phyloP scores from a whole-genome alignment of 2,888 invertebrate genomes.

The Dasysyrphus albostriatus region DNA sequence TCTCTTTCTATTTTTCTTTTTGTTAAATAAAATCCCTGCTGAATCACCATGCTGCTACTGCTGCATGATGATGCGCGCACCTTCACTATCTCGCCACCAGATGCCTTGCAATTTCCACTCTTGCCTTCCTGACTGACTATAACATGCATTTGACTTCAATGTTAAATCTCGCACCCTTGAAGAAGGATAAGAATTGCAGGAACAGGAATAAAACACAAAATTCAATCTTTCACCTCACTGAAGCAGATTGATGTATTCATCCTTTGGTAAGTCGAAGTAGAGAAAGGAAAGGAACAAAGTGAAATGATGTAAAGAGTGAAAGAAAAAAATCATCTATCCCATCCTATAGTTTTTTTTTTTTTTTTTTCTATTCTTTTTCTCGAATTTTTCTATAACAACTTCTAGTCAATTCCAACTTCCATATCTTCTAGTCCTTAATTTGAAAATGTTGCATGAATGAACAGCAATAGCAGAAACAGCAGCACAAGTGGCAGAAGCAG shows the following conservation, averaged over 20 bases:
- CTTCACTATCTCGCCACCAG: constrained; percentile 21
- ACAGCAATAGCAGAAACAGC: constrained; percentile 58
- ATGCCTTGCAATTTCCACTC: constrained; percentile 19
- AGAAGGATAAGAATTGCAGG: constrained; percentile 16
- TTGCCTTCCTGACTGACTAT: constrained; percentile 18
- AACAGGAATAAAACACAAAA: constrained; percentile 65
- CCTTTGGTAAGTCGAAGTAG: constrained; percentile 65
- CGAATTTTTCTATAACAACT: constrained; percentile 39
- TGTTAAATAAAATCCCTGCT: constrained; percentile 28
- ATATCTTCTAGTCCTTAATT: constrained; percentile 53
- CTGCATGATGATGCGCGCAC: background rate
- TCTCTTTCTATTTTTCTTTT: background rate
- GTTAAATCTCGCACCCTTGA: constrained; percentile 23
- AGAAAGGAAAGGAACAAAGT: constrained; percentile 11
- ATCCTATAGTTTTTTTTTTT: constrained; percentile 55
- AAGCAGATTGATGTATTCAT: constrained; percentile 75
- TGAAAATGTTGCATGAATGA: constrained; percentile 73
- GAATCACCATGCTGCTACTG: constrained; percentile 3
- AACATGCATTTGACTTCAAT: constrained; percentile 48
- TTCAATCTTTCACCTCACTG: constrained; percentile 75
- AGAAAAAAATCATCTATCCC: constrained; percentile 41
- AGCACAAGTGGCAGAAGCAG: constrained; percentile 20
- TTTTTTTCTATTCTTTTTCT: constrained; percentile 20
- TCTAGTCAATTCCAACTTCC: constrained; percentile 14
- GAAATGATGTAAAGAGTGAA: background rate